Conservation (phyloP, 2,113 vertebrate species). For the Pionites leucogaster region DNA sequence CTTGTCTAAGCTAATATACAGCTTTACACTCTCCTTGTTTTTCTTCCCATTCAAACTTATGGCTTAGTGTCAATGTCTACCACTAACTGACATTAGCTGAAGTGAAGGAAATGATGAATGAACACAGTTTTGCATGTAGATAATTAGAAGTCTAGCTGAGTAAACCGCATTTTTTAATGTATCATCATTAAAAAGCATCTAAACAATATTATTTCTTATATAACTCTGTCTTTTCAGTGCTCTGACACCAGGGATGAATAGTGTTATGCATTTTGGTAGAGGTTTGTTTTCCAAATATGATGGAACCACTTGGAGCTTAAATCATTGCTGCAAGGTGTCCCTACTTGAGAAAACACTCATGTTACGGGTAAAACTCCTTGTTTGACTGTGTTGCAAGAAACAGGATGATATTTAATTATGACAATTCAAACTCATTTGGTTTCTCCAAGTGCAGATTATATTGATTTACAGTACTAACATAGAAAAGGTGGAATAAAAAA, state of each 20-base stretch:
- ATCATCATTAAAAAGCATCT: not conserved
- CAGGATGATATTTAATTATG: constrained; percentile 12
- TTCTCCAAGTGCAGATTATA: not conserved
- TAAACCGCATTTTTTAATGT: not conserved
- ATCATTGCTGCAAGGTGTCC: not conserved
- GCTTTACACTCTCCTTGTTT: not conserved
- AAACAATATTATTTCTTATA: not conserved
- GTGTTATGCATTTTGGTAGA: not conserved
- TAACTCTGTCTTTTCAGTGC: not conserved
- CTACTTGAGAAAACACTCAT: not conserved
- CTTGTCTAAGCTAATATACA: not conserved
- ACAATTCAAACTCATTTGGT: not conserved
- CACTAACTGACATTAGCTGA: not conserved
- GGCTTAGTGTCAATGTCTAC: not conserved
- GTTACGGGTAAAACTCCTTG: not conserved
- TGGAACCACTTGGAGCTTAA: not conserved
- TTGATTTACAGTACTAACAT: not conserved
- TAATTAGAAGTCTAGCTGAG: not conserved
- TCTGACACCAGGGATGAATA: not conserved
- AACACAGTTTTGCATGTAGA: not conserved
- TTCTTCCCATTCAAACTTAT: not conserved
- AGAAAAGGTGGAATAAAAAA: constrained; percentile 9
- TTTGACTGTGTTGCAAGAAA: not conserved
- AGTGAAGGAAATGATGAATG: not conserved
- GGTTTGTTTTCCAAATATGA: not conserved